Conservation (phyloP, 2,113 vertebrate species). For the Pluvialis apricaria region DNA sequence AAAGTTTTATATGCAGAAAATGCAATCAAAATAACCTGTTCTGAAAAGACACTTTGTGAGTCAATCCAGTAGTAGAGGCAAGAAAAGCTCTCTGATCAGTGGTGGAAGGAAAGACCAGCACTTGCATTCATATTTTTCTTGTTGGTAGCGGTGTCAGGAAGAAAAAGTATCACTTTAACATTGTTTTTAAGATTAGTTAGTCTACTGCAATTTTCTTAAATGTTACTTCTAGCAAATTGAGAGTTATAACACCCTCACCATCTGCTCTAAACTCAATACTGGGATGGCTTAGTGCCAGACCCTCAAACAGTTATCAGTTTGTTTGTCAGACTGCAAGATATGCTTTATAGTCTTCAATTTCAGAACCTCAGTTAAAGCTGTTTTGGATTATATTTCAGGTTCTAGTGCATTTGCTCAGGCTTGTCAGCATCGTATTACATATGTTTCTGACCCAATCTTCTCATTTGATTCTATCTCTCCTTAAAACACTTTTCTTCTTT, state of each 20-base stretch:
- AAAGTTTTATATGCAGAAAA: background rate
- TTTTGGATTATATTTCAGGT: background rate
- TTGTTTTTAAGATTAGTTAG: background rate
- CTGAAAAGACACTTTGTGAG: background rate
- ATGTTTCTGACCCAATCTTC: background rate
- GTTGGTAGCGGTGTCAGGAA: background rate
- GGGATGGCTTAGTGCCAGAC: background rate
- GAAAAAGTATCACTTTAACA: background rate
- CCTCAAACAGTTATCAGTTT: background rate
- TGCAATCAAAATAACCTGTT: background rate
- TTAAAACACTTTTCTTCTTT: background rate
- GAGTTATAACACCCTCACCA: background rate
- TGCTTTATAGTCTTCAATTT: background rate
- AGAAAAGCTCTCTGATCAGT: background rate
- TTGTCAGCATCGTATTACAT: background rate
- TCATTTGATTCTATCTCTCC: background rate
- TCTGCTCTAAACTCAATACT: background rate
- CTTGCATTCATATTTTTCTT: background rate
- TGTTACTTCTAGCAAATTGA: background rate
- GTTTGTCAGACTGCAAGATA: background rate
- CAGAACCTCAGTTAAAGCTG: background rate
- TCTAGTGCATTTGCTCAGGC: background rate
- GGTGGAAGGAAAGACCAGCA: background rate
- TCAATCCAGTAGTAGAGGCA: background rate
- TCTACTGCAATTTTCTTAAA: background rate